Base-by-base conservation (phyloP, 2,888 invertebrate species). In the Epinotia demarniana region DNA sequence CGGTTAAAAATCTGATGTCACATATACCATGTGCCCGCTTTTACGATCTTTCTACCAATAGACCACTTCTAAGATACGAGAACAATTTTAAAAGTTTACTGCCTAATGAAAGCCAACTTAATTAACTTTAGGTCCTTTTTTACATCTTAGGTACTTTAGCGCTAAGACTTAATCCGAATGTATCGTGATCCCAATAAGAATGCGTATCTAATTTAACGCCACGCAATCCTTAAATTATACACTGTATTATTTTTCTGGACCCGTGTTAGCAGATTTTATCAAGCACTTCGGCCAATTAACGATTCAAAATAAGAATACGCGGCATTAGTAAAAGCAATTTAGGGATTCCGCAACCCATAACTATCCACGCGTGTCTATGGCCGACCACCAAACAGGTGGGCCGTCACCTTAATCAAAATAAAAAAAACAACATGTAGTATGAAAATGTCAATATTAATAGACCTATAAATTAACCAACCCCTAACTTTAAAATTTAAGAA, bases 401-500 rank as follows among this genome's bases (percentile, higher is more conserved):
- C 23, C 23, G 60, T 67, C 71, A 71, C 71, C 71, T 75, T 61
- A 75, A 75, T 75, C 75, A 75, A 67, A 75, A 67, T 46, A 67
- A 66, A 67, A 75, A 57, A 67, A 62, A 75, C 23, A 64, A 11
- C 27, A 53, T 53, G n/a, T 53, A 71, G 43, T 75, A 75, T 71
- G 71, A 87, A 87, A 87, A 86, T 72, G 83, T 87, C 87, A 81
- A 88, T 89, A 87, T 71, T 82, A 89, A 88, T 81, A 80, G 81
- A 79, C 80, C 85, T 72, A 92, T 92, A 92, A 92, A 92, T 92
- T 87, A 87, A 84, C 78, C 84, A 84, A 84, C 86, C 87, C 86
- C 79, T 78, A 85, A 83, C 77, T 81, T 76, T 80, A 84, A 91
- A 88, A 88, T 88, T 86, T 79, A 86, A 89, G 86, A 86, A 89